A percentile compares a stretch with the other conserved stretches of the same genome.
phyloP scores from a whole-genome alignment of 2,888 invertebrate species.

The Acanthoscelides obtectus region DNA sequence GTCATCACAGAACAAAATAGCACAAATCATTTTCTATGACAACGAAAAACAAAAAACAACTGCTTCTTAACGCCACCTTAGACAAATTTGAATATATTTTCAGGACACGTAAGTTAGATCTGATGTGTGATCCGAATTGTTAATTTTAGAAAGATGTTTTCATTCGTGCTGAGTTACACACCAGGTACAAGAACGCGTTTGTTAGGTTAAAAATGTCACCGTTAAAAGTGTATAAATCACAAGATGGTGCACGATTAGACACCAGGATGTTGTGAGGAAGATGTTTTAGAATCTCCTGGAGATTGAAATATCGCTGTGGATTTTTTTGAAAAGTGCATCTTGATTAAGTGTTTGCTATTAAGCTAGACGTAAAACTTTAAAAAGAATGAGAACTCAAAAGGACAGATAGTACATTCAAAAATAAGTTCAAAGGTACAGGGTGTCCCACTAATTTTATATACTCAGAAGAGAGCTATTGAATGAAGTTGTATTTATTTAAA shows the following conservation, averaged over 20 bases:
- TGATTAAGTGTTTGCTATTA: not conserved
- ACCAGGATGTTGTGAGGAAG: not conserved
- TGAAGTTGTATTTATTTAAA: too few species aligned
- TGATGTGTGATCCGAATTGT: not conserved
- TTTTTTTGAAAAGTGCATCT: not conserved
- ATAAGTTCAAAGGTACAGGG: too few species aligned
- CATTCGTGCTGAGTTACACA: not conserved
- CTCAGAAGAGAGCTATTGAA: too few species aligned
- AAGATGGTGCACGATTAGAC: not conserved
- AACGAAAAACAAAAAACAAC: not conserved
- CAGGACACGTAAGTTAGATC: not conserved
- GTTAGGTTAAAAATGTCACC: not conserved
- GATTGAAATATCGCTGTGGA: not conserved
- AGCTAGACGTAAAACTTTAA: too few species aligned
- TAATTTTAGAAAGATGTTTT: not conserved
- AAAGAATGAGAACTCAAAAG: too few species aligned
- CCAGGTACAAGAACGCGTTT: not conserved
- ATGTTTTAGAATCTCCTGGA: not conserved
- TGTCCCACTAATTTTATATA: too few species aligned
- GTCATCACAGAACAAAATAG: not conserved
- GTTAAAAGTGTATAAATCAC: not conserved
- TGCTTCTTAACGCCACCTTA: not conserved
- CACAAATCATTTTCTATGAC: not conserved
- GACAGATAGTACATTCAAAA: too few species aligned
- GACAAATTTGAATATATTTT: not conserved